phyloP scores from a whole-genome alignment of 23 tunicate species.

The Styela clava region DNA sequence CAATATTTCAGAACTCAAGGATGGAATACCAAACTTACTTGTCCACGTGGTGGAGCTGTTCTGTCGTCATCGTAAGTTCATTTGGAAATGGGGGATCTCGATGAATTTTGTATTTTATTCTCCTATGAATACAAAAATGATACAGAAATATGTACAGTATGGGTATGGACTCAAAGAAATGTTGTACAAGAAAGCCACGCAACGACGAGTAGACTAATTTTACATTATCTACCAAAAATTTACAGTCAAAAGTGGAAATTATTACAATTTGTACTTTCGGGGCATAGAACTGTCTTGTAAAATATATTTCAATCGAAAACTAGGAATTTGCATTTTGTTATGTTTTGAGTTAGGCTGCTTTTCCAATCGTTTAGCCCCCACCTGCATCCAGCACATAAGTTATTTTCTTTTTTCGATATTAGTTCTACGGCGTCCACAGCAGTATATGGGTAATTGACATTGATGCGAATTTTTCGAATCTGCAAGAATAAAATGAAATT shows the following conservation, averaged over 20 bases:
- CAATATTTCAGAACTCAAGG: too few species aligned
- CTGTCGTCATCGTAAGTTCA: constrained; percentile 5
- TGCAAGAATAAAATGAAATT: neutral
- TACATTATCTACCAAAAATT: too few species aligned
- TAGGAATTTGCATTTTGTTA: too few species aligned
- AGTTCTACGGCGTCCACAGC: constrained; percentile 37
- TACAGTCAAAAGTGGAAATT: too few species aligned
- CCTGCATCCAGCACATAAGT: constrained; percentile 24
- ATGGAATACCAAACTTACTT: too few species aligned
- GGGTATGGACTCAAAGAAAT: neutral
- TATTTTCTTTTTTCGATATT: neutral
- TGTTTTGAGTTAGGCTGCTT: too few species aligned
- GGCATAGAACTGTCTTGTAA: too few species aligned
- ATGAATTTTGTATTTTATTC: neutral
- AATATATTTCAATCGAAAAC: too few species aligned
- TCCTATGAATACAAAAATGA: constrained; percentile 1
- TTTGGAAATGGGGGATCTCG: neutral
- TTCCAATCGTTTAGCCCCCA: neutral
- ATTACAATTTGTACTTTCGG: too few species aligned
- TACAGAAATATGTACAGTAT: too few species aligned
- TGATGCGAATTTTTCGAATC: constrained; percentile 12
- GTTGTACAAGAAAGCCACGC: too few species aligned
- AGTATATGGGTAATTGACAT: constrained; percentile 24
- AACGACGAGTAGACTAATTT: too few species aligned
- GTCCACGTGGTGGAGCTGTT: constrained; percentile 11